A percentile compares a stretch with the other conserved stretches of the same genome.
Evolutionary conservation across 2,888 invertebrate species (phyloP).

Genomic region (Epistrophe grossulariae): DNA sequence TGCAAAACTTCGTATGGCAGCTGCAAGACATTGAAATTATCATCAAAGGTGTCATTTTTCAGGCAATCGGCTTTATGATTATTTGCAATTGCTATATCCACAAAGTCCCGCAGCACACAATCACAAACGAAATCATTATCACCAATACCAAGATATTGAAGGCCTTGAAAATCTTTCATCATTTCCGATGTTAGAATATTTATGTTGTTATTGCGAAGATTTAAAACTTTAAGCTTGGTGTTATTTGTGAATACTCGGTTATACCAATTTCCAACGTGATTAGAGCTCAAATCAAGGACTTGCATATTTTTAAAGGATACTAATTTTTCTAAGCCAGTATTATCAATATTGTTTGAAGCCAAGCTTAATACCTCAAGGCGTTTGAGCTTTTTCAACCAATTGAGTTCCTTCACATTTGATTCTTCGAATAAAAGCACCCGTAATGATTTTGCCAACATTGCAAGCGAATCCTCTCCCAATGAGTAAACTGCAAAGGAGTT

Average conservation of each 20-base stretch:
- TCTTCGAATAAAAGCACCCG: slow-evolving; percentile 84
- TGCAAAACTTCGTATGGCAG: not conserved
- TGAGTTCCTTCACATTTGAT: slow-evolving; percentile 82
- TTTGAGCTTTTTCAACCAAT: slow-evolving; percentile 82
- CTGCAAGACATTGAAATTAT: not conserved
- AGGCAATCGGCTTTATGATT: slow-evolving; percentile 79
- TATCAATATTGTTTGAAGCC: slow-evolving; percentile 84
- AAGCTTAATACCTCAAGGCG: slow-evolving; percentile 85
- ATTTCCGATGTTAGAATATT: slow-evolving; percentile 86
- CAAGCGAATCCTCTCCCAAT: slow-evolving; percentile 81
- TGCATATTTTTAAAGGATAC: slow-evolving; percentile 83
- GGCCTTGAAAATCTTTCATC: slow-evolving; percentile 85
- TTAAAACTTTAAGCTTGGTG: slow-evolving; percentile 83
- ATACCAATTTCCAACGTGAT: slow-evolving; percentile 86
- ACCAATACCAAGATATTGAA: slow-evolving; percentile 85
- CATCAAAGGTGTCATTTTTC: slow-evolving; percentile 40
- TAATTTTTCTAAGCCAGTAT: slow-evolving; percentile 81
- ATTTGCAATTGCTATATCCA: slow-evolving; percentile 82
- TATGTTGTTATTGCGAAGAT: slow-evolving; percentile 85
- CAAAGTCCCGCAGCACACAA: slow-evolving; percentile 85
- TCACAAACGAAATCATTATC: slow-evolving; percentile 87
- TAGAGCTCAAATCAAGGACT: slow-evolving; percentile 85
- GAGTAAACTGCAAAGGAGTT: slow-evolving; percentile 83
- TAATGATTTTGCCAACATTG: slow-evolving; percentile 83
- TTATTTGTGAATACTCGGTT: slow-evolving; percentile 82